phyloP scores from a whole-genome alignment of 1,140 invertebrate species.

The Eurytemora carolleeae region DNA sequence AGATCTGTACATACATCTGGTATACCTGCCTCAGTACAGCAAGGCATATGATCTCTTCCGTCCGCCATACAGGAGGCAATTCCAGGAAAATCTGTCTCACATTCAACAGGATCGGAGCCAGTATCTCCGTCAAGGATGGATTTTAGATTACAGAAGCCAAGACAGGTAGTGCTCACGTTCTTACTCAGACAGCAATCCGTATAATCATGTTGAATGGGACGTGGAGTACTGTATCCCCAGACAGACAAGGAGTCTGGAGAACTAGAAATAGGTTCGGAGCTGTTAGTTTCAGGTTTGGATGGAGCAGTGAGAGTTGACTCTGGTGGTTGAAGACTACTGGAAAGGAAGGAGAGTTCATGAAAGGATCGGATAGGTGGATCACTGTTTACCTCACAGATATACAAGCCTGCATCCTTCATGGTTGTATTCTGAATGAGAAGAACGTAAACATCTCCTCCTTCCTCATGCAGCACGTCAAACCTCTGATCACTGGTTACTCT shows the following conservation, averaged over 20 bases:
- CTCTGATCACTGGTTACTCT: conserved; percentile 46
- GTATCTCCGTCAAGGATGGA: conserved; percentile 55
- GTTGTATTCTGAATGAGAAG: conserved; percentile 47
- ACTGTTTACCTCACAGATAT: conserved; percentile 62
- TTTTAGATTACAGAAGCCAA: conserved; percentile 59
- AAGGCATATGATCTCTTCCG: conserved; percentile 58
- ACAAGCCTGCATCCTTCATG: conserved; percentile 46
- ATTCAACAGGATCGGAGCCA: conserved; percentile 50
- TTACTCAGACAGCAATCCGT: conserved; percentile 46
- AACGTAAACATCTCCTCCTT: conserved; percentile 56
- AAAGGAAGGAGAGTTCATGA: conserved; percentile 39
- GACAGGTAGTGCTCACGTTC: conserved; percentile 43
- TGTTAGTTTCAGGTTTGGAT: conserved; percentile 55
- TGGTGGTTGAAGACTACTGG: background rate
- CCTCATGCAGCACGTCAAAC: conserved; percentile 47
- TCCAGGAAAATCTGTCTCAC: conserved; percentile 48
- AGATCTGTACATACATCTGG: conserved; percentile 63
- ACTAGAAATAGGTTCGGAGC: conserved; percentile 37
- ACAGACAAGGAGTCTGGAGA: conserved; percentile 27
- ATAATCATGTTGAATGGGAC: conserved; percentile 40
- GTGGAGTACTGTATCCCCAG: conserved; percentile 20
- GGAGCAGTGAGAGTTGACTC: conserved; percentile 28
- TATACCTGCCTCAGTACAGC: conserved; percentile 51
- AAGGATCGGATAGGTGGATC: conserved; percentile 48
- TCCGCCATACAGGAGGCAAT: conserved; percentile 47